Percentiles rank a stretch among this genome's conserved stretches.
phyloP scores from a whole-genome alignment of 2,888 invertebrate species.

The Parascotia fuliginaria region DNA sequence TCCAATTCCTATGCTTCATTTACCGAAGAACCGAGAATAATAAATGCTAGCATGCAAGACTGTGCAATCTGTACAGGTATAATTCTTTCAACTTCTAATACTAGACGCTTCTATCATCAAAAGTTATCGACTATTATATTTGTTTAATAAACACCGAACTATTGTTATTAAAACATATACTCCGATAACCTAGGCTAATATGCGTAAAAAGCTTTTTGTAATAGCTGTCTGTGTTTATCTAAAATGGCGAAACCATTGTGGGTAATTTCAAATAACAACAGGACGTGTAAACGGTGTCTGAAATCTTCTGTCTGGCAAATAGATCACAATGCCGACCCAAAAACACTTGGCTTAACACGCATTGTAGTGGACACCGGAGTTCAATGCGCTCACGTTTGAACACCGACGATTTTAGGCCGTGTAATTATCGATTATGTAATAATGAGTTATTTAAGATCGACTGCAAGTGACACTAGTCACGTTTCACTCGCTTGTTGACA shows the following conservation, averaged over 20 bases:
- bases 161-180: too few species aligned
- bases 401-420: constrained; percentile 37
- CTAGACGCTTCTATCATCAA: too few species aligned
- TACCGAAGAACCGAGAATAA: too few species aligned
- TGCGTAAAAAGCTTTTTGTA: too few species aligned
- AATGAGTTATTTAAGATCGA: constrained; percentile 24
- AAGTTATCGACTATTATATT: too few species aligned
- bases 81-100: too few species aligned
- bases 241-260: constrained; percentile 16
- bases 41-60: too few species aligned
- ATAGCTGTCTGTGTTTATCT: too few species aligned
- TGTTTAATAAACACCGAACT: too few species aligned
- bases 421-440: constrained; percentile 38
- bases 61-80: too few species aligned
- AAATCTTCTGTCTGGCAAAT: constrained; percentile 37
- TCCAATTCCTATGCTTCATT: too few species aligned
- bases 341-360: constrained; percentile 50
- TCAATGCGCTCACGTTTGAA: constrained; percentile 48
- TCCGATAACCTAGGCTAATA: too few species aligned
- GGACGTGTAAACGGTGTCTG: constrained; percentile 27
- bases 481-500: constrained; percentile 1
- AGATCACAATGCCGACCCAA: constrained; percentile 47
- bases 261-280: constrained; percentile 14
- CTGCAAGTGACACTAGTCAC: constrained; percentile 9
- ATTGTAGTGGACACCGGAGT: constrained; percentile 41